Evolutionary conservation across 1,140 invertebrate genomes (phyloP).

Genomic region (Arctopsyche grandis): DNA sequence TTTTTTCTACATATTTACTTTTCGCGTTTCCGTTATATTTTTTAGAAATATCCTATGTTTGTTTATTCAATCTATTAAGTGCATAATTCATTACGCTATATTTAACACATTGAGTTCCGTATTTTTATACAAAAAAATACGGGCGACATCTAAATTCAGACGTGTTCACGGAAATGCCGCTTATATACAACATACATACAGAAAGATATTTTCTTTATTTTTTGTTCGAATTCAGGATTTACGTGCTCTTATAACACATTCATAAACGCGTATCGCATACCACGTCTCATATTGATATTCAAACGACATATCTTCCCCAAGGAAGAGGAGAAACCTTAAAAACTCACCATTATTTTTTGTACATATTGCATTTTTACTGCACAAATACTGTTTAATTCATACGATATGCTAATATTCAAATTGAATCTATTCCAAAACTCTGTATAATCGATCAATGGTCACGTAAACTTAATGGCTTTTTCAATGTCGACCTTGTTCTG

Average conservation of each 20-base stretch:
- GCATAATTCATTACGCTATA: too few relatives aligned
- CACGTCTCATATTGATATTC: background rate
- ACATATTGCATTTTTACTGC: too few relatives aligned
- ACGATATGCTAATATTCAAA: too few relatives aligned
- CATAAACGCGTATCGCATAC: background rate
- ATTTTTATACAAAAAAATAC: background rate
- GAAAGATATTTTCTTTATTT: background rate
- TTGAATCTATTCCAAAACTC: too few relatives aligned
- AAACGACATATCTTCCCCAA: background rate
- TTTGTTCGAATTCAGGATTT: background rate
- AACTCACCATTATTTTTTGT: background rate
- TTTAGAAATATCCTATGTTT: too few relatives aligned
- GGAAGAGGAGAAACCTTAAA: background rate
- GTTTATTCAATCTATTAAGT: too few relatives aligned
- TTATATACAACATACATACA: background rate
- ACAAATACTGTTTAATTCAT: too few relatives aligned
- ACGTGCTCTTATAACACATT: background rate
- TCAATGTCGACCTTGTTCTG: too few relatives aligned
- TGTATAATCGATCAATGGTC: too few relatives aligned
- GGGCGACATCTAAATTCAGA: background rate
- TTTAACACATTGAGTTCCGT: background rate
- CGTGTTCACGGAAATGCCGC: background rate
- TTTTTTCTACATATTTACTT: background rate
- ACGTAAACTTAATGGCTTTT: too few relatives aligned
- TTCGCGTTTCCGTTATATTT: background rate